Base-by-base conservation (phyloP, 2,797 vertebrate species). In the Microctenopoma steveboyesi region DNA sequence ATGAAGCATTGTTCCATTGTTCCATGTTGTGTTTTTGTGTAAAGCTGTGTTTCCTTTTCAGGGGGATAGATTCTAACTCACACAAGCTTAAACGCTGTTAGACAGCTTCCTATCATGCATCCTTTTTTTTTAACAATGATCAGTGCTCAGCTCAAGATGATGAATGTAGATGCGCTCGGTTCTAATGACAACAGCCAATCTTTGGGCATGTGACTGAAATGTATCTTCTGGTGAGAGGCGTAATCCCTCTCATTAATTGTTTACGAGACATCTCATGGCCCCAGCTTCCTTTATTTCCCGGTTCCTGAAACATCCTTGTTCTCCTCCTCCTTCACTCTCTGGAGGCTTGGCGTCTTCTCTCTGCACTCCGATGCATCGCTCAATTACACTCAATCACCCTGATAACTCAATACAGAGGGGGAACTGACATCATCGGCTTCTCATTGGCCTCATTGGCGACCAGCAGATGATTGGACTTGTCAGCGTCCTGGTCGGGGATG, bases 301-400 rank as follows among this genome's bases (percentile, higher is more conserved):
- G 69, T 84, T 82, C 87, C 87, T 84, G 83, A 81, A 85, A 85
- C 81, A 64, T 64, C 67, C 84, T 72, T 78, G 76, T 65, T 71
- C 69, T 61, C 67, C 66, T 59, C 61, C 55, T 76, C 54, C 79
- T 59, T 47, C 75, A 50, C 56, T 78, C 89, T 79, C 88, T 50
- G 71, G 88, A 73, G 91, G 74, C 67, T 60, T 4, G 51, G 69
- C 81, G 82, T 87, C 79, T 78, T 88, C 81, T 51, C 73, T 53
- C 77, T 60, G 64, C 89, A 87, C 86, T 86, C 89, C 88, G 74
- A 87, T 91, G 83, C 88, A 90, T 79, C 45, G 74, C 88, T 86
- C 85, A 90, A 91, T 92, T 92, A 91, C 81, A 85, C 85, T 89
- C 83, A 88, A 88, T 92, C 84, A 89, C 67, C 40, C 78, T 74